A percentile compares a stretch with the other conserved stretches of the same genome.
phyloP scores from a whole-genome alignment of 2,888 invertebrate genomes.

The Plagodis dolabraria region DNA sequence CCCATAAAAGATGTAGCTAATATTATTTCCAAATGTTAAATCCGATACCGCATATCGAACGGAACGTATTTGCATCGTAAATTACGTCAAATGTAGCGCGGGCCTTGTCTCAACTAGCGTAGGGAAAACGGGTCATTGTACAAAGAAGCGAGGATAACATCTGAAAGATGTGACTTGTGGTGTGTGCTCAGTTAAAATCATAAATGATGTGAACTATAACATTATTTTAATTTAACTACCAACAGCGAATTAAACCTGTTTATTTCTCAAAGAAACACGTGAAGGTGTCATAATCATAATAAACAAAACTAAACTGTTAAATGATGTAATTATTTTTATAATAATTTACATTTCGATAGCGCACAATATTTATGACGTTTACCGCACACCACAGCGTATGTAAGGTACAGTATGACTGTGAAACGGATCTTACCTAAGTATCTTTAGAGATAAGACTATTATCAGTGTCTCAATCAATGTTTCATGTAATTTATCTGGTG shows the following conservation, averaged over 20 bases:
- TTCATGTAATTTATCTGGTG: neutral
- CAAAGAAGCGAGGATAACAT: constrained; percentile 11
- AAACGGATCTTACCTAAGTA: constrained; percentile 14
- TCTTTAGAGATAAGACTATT: constrained; percentile 5
- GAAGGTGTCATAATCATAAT: too few relatives aligned
- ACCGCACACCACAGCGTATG: constrained; percentile 9
- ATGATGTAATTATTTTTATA: too few relatives aligned
- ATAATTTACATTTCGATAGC: too few relatives aligned
- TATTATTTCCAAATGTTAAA: too few relatives aligned
- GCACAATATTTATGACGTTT: constrained; percentile 11
- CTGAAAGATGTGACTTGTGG: constrained; percentile 19
- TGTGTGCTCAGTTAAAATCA: constrained; percentile 11
- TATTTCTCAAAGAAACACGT: too few relatives aligned
- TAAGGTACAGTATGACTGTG: constrained; percentile 15
- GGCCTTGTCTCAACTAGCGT: neutral
- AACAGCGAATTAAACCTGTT: neutral
- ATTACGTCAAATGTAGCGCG: too few relatives aligned
- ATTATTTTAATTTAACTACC: too few relatives aligned
- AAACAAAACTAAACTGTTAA: too few relatives aligned
- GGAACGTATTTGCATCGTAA: too few relatives aligned
- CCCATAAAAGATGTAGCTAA: too few relatives aligned
- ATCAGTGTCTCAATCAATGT: constrained; percentile 4
- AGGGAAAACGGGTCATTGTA: constrained; percentile 1
- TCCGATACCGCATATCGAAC: too few relatives aligned
- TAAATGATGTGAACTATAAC: constrained; percentile 7